Evolutionary conservation across 1,140 invertebrate species (phyloP), one percentile per base, ranked within the genome.

Genomic region (Drosophila subpulchrella): DNA sequence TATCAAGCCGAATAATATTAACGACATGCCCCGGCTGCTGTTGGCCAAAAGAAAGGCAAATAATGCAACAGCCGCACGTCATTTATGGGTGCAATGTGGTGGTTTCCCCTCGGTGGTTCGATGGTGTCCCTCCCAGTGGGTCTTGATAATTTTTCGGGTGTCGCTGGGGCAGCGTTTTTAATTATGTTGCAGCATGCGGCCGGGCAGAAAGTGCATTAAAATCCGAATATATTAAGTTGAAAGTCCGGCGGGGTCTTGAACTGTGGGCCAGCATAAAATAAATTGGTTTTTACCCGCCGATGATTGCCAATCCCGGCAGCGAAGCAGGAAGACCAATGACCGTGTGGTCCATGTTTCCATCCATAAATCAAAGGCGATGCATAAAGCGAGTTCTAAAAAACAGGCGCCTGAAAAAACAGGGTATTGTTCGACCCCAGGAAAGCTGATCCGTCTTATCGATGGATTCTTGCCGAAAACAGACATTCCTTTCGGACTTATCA

Each of bases 1-100:
- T 89, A 89, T 89, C 84, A 89, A 88, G 80, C 73, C 79, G 82
- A 89, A 89, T 89, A 89, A 89, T 89, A 89, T 89, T 89, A 89
- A 89, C 84, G 84, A 89, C 84, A 84, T 89, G 84, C 46, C 62
- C 58, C 60, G 65, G 72, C 75, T 79, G 84, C 74, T 77, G 80
- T 66, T 74, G 63, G 72, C 66, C 70, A 86, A 86, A 88, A 84
- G 84, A 84, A 89, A 84, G 27, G 47, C 84, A 89, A 84, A 89
- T 89, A 89, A 89, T 89, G 84, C 84, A 61, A 70, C 50, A 55
- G 84, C 77, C 50, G 84, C 84, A 89, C 84, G 84, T 89, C 84
- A 89, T 83, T 89, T 89, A 68, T 89, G 80, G 84, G 84, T 80
- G 84, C 76, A 71, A 56, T 57, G 66, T 32, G 55, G 67, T 48